These are phyloP conservation scores for Brachymystax lenok DNA, from an alignment of 2,797 vertebrate species.

Conservation along the genomic window DNA sequence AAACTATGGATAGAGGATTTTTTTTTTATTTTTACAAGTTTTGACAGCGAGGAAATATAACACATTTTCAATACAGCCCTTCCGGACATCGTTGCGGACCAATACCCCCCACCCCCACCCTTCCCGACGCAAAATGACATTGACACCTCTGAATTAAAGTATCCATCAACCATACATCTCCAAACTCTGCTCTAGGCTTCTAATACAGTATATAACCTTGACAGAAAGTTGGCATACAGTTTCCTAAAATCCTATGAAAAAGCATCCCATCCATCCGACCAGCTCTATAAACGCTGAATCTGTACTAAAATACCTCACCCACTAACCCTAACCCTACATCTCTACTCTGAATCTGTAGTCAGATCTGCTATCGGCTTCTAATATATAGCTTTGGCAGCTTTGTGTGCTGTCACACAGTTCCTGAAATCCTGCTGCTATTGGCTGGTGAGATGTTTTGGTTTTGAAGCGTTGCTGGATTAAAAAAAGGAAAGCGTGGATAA, in stretches of 20 bases:
- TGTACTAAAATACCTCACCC: not conserved
- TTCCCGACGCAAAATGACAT: no score
- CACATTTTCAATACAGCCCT: no score
- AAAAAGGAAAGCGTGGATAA: conserved; percentile 70
- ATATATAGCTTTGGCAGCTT: conserved; percentile 53
- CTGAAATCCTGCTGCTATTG: conserved; percentile 63
- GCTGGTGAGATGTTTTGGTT: conserved; percentile 65
- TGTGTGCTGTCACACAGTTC: conserved; percentile 59
- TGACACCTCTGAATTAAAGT: no score
- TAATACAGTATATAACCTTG: not conserved
- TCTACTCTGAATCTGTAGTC: conserved; percentile 2
- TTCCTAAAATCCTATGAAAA: not conserved
- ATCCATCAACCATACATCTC: no score
- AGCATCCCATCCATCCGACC: not conserved
- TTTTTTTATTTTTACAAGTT: no score
- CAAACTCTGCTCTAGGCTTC: not conserved
- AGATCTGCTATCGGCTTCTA: conserved; percentile 42
- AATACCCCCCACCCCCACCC: no score
- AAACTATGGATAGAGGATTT: no score
- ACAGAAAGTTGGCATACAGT: not conserved
- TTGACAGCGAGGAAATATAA: no score
- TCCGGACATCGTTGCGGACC: no score
- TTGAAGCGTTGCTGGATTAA: conserved; percentile 64
- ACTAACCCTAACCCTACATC: not conserved
- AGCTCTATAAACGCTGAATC: not conserved